Base-by-base conservation (phyloP, 2,888 invertebrate genomes). In the Encarsia formosa region DNA sequence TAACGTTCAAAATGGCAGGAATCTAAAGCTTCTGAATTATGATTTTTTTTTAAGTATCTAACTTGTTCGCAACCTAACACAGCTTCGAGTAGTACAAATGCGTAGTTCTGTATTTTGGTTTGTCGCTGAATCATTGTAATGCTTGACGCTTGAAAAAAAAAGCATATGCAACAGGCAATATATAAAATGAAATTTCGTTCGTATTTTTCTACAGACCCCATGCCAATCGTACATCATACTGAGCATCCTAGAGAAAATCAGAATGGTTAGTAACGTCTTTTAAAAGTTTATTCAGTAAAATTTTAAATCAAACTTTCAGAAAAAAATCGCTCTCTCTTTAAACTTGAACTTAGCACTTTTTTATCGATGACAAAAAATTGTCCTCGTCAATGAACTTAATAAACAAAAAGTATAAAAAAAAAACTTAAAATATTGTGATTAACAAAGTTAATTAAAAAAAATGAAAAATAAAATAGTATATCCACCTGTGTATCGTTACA, bases 261-360 rank as follows among this genome's bases (percentile, higher is more conserved):
- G 8, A 34, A 51, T 48, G 54, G 54, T 54, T 54, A 54, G 54
- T 54, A 54, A 23, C 18, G 19, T 11, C 23, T 39, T 42, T 22
- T 8, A 29, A 41, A 34, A 37, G 18, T 24, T 35, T 45, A 39
- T 8, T 32, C n/a, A 13, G 37, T 40, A 34, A 24, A n/a, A 23
- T n/a, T n/a, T n/a, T n/a, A n/a, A n/a, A n/a, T n/a, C n/a, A n/a
- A n/a, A n/a, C n/a, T n/a, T n/a, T n/a, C n/a, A n/a, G n/a, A n/a
- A n/a, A n/a, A n/a, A n/a, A n/a, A n/a, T n/a, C n/a, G n/a, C n/a
- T n/a, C n/a, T n/a, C n/a, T n/a, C n/a, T n/a, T n/a, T n/a, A n/a
- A n/a, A n/a, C n/a, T n/a, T n/a, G n/a, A n/a, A n/a, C n/a, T n/a
- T n/a, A n/a, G n/a, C n/a, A n/a, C n/a, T n/a, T n/a, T n/a, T n/a